phyloP scores from a whole-genome alignment of 2,888 invertebrate genomes.

The Drosophila neutralis region DNA sequence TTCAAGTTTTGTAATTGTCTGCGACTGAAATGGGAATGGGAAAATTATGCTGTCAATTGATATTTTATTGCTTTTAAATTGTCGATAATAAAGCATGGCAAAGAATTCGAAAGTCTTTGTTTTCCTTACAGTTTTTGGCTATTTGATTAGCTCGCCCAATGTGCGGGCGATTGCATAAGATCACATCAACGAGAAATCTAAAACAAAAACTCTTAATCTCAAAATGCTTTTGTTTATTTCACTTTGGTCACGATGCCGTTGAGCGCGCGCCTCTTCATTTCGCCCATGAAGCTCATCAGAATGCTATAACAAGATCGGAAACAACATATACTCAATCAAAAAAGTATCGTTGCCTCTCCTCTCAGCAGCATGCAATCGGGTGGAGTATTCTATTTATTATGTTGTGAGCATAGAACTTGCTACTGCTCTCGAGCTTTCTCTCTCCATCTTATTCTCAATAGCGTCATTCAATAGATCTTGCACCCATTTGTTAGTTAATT shows the following conservation, averaged over 20 bases:
- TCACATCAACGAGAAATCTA: constrained; percentile 50
- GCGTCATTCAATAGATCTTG: constrained; percentile 48
- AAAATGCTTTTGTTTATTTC: constrained; percentile 75
- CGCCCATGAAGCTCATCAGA: constrained; percentile 56
- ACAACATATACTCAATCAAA: constrained; percentile 52
- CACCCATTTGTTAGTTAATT: constrained; percentile 69
- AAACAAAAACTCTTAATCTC: constrained; percentile 63
- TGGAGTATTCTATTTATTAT: constrained; percentile 50
- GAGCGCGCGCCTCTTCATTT: constrained; percentile 49
- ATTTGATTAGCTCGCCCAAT: constrained; percentile 54
- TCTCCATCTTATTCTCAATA: constrained; percentile 5
- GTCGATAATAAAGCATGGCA: constrained; percentile 34
- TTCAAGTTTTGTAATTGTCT: constrained; percentile 65
- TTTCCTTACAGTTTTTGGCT: constrained; percentile 4
- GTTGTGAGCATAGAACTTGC: constrained; percentile 46
- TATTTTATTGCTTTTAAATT: constrained; percentile 77
- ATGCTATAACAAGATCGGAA: constrained; percentile 36
- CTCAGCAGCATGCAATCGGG: constrained; percentile 22
- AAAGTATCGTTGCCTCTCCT: constrained; percentile 16
- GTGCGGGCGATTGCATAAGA: constrained; percentile 73
- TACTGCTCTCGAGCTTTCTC: constrained; percentile 21
- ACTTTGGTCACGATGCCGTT: constrained; percentile 42
- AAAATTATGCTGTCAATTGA: constrained; percentile 71
- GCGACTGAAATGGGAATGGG: constrained; percentile 36
- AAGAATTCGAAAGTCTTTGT: constrained; percentile 34